Base-by-base conservation (phyloP, 2,888 invertebrate species). In the Philonicus albiceps region DNA sequence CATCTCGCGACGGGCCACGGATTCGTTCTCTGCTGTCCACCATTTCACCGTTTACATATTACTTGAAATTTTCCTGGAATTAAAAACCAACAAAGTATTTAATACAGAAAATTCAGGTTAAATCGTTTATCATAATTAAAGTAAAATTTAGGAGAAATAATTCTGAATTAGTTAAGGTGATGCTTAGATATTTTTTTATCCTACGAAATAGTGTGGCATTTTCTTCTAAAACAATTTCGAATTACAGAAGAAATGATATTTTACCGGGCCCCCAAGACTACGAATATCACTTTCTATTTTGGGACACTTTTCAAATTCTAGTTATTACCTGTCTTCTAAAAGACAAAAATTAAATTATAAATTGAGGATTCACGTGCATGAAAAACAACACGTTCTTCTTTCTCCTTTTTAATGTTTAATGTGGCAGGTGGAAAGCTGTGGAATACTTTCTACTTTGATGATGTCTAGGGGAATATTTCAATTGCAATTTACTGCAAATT, bases 21-120 rank as follows among this genome's bases (percentile, higher is more conserved):
- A 96, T 95, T 87, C 96, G 93, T 90, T 96, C 96, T 89, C 95
- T 94, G 90, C 95, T 95, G 90, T 96, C 95, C 90, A 95, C 95
- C 95, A 95, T 95, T 88, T 89, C 92, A 43, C 87, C 5, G 6
- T 19, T 86, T 53, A 80, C 78, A 86, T 75, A 64, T 22, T 64
- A 64, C 0, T 64, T 11, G 22, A 64, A 22, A 27, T 22, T 22
- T 64, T 4, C 27, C 27, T 22, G 3, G 11, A 64, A 2, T 8
- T 64, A 64, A 13, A 5, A 31, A 31, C n/a, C n/a, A n/a, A n/a
- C n/a, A n/a, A n/a, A n/a, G n/a, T n/a, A n/a, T 31, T 5, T 31
- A 31, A 31, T 31, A 31, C 5, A 31, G 2, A 2, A 3, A 31
- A 31, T 3, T 31, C 5, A 31, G 5, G 31, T 31, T 3, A 31